A percentile compares a stretch with the other conserved stretches of the same genome.
phyloP scores from a whole-genome alignment of 2,888 invertebrate species.

The Athalia rosae region DNA sequence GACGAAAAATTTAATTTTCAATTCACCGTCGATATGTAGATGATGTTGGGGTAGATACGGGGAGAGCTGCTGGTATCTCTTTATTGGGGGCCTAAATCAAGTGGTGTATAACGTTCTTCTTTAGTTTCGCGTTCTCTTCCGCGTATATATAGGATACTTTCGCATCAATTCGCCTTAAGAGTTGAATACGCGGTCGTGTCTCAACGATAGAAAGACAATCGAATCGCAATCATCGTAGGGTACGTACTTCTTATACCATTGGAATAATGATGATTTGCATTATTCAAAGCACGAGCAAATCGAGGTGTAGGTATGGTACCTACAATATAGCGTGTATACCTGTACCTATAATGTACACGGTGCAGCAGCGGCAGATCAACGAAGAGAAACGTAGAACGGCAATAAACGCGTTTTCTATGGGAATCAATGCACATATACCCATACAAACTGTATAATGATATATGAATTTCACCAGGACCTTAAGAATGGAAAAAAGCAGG shows the following conservation, averaged over 20 bases:
- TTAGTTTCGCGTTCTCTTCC: constrained; percentile 24
- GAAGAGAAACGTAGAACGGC: too few relatives aligned
- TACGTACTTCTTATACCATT: constrained; percentile 45
- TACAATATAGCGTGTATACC: too few relatives aligned
- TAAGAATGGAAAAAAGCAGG: too few relatives aligned
- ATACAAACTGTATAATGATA: too few relatives aligned
- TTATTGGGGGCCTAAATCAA: neutral
- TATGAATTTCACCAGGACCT: too few relatives aligned
- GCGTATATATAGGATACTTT: constrained; percentile 24
- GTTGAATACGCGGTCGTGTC: constrained; percentile 50
- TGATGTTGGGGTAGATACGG: neutral
- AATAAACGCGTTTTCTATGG: too few relatives aligned
- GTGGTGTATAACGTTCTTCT: constrained; percentile 1
- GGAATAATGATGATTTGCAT: constrained; percentile 65
- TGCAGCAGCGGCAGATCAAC: too few relatives aligned
- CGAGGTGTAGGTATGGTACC: constrained; percentile 30
- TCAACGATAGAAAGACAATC: constrained; percentile 61
- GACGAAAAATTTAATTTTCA: neutral
- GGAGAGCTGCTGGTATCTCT: too few relatives aligned
- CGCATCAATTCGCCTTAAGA: constrained; percentile 14
- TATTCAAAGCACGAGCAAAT: constrained; percentile 61
- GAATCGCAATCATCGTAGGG: constrained; percentile 63
- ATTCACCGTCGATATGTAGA: constrained; percentile 1
- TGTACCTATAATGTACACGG: too few relatives aligned
- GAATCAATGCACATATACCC: too few relatives aligned